These are phyloP conservation scores for Valencia hispanica DNA, from an alignment of 2,797 vertebrate species.

Conservation along the genomic window DNA sequence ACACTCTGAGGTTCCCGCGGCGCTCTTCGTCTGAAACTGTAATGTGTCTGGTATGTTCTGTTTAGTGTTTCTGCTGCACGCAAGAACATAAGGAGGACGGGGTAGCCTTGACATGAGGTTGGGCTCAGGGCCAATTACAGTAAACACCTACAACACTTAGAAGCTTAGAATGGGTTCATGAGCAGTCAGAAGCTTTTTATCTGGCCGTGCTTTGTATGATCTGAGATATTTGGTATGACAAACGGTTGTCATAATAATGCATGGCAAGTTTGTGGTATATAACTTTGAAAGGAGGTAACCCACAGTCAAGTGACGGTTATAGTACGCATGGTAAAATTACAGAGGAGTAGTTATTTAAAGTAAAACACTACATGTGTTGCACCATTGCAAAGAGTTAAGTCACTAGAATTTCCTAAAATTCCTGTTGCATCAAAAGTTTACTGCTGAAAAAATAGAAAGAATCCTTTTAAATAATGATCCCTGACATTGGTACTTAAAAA, in stretches of 20 bases:
- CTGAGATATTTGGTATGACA: constrained; percentile 17
- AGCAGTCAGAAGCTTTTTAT: constrained; percentile 34
- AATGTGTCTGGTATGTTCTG: constrained; percentile 23
- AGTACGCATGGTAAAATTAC: constrained; percentile 12
- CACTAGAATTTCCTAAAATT: neutral
- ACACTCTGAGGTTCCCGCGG: constrained; percentile 18
- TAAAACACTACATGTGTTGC: neutral
- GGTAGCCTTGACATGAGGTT: constrained; percentile 45
- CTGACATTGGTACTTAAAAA: no score
- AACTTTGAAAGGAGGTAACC: constrained; percentile 6
- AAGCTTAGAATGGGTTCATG: constrained; percentile 42
- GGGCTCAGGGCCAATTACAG: constrained; percentile 20
- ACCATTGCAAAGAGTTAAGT: neutral
- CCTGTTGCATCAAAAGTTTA: no score
- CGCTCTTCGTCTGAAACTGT: constrained; percentile 2
- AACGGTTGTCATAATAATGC: constrained; percentile 32
- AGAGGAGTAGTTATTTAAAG: neutral
- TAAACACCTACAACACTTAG: constrained; percentile 44
- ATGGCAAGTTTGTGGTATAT: constrained; percentile 15
- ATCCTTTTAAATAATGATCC: no score
- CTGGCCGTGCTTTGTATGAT: constrained; percentile 11
- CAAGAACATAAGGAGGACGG: constrained; percentile 49
- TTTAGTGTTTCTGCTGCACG: constrained; percentile 31
- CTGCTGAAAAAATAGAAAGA: no score
- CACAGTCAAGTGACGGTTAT: neutral